Base-by-base conservation (phyloP, 2,888 invertebrate species). In the Bugula neritina region DNA sequence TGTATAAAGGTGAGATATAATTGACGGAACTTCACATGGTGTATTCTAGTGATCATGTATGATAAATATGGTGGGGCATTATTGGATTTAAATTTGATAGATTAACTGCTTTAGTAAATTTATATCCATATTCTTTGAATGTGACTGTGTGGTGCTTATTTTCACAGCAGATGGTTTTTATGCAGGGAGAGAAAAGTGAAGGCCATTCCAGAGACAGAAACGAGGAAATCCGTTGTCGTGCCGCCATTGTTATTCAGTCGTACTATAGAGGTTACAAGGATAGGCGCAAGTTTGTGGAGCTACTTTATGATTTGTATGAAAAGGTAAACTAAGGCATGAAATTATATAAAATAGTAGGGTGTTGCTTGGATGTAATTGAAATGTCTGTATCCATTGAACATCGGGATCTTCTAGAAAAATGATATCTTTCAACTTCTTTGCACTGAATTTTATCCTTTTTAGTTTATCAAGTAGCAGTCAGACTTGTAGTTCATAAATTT, bases 241-340 rank as follows among this genome's bases (percentile, higher is more conserved):
- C 78, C 23, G 79, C 78, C 2, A 70, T 77, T 0, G 74, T 73
- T 31, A 78, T 80, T 58, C 80, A 80, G 72, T 75, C 75, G 35
- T 72, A 75, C 71, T 78, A 75, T 75, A 74, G 78, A 69, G 78
- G 79, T 13, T 76, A 76, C 69, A 72, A 74, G 27, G 80, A 77
- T 3, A 74, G 78, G 69, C 76, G 77, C 69, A 72, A 75, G 72
- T 80, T 79, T 75, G 72, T 77, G n/a, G 73, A 75, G 27, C 72
- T 76, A 71, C 73, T 80, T 25, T 78, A 75, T 74, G 74, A 78
- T 54, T 76, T 76, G 69, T 79, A 76, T 75, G 74, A 76, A 71
- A 73, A 77, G 77, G 78, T 79, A 75, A 43, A 17, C 17, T n/a
- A n/a, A n/a, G n/a, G n/a, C n/a, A n/a, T n/a, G n/a, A n/a, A n/a